Percentiles rank a stretch among this genome's conserved stretches.
Conservation (phyloP, 2,113 vertebrate genomes). For the Hyperopisus bebe region DNA sequence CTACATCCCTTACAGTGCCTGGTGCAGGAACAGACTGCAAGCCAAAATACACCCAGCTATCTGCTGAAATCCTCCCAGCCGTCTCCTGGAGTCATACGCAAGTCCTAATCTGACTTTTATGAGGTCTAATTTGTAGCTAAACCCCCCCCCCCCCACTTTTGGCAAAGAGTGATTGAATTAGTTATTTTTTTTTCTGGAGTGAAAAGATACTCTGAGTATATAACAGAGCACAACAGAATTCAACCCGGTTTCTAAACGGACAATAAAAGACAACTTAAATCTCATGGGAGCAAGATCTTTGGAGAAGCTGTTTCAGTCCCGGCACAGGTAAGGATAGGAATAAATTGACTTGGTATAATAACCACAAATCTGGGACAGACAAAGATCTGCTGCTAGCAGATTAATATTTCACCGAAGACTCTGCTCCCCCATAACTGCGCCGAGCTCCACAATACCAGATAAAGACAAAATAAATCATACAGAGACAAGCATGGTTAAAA, state of each 20-base stretch:
- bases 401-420: constrained; percentile 17
- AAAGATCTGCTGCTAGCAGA: neutral
- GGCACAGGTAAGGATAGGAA: neutral
- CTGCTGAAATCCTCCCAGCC: neutral
- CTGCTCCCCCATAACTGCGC: neutral
- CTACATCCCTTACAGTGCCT: neutral
- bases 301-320: neutral
- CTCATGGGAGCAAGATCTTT: neutral
- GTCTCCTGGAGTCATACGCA: neutral
- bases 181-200: neutral
- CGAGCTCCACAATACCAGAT: neutral
- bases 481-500: neutral
- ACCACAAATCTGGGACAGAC: constrained; percentile 20
- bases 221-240: neutral
- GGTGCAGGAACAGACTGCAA: neutral
- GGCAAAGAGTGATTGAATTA: neutral
- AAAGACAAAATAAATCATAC: constrained; percentile 10
- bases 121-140: constrained; percentile 12
- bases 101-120: neutral
- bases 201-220: neutral
- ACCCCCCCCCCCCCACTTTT: neutral
- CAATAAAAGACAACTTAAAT: neutral
- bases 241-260: neutral
- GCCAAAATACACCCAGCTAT: neutral
- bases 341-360: neutral